These are phyloP conservation scores for Agraylea sexmaculata DNA, from an alignment of 1,140 invertebrate species.

Conservation along the genomic window DNA sequence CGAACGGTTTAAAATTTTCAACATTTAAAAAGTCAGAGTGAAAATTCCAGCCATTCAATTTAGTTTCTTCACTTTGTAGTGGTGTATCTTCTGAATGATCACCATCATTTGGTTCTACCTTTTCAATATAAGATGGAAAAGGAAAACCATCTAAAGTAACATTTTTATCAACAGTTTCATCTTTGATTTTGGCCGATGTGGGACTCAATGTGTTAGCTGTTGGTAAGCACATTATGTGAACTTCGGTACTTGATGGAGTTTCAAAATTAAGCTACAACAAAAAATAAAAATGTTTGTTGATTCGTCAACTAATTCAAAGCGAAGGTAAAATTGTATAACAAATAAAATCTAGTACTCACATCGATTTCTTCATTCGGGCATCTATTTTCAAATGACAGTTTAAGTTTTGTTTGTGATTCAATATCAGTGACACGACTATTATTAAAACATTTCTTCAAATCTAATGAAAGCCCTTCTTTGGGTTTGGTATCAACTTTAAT, in stretches of 20 bases:
- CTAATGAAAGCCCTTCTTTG: neutral
- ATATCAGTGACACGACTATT: no score
- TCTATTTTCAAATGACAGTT: no score
- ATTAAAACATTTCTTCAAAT: neutral
- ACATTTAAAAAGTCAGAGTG: conserved; percentile 32
- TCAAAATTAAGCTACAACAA: conserved; percentile 35
- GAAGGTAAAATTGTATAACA: neutral
- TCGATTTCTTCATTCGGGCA: no score
- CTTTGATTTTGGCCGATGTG: conserved; percentile 6
- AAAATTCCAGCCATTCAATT: conserved; percentile 27
- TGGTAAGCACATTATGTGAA: conserved; percentile 13
- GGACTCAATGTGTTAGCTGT: conserved; percentile 16
- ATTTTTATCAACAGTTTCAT: conserved; percentile 25
- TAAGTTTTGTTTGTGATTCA: no score
- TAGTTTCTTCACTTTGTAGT: conserved; percentile 6
- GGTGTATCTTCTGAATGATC: neutral
- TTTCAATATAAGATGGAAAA: conserved; percentile 33
- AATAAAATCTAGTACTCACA: neutral
- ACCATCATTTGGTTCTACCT: conserved; percentile 21
- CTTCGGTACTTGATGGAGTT: conserved; percentile 29
- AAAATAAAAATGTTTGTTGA: conserved; percentile 13
- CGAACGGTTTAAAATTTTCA: conserved; percentile 36
- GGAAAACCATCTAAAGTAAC: conserved; percentile 32
- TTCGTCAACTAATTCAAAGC: neutral
- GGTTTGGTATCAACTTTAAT: neutral